Percentiles rank a stretch among this genome's conserved stretches.
Evolutionary conservation across 2,113 vertebrate genomes (phyloP).

Genomic region (Cathartes aura): DNA sequence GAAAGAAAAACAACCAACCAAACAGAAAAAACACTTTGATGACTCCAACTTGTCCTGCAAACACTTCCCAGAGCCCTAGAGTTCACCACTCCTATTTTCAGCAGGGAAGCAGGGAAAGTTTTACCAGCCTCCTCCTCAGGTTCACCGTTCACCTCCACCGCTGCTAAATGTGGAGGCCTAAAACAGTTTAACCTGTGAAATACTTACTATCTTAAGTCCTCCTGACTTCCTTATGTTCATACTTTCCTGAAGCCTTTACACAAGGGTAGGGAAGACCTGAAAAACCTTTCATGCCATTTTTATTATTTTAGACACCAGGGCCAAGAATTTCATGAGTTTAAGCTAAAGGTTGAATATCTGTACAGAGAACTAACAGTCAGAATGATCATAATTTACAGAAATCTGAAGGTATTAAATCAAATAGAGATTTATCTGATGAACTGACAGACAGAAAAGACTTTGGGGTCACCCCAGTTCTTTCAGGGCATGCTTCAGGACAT

Average conservation of each 20-base stretch:
- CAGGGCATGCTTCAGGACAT: not conserved
- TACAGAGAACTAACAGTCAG: not conserved
- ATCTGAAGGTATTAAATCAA: not conserved
- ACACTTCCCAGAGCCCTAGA: not conserved
- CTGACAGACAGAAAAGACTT: not conserved
- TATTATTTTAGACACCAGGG: not conserved
- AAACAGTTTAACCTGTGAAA: not conserved
- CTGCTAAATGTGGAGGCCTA: not conserved
- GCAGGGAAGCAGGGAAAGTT: not conserved
- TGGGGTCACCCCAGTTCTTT: not conserved
- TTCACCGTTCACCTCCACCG: rapidly evolving
- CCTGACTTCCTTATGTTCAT: not conserved
- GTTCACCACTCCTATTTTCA: not conserved
- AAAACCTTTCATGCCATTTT: not conserved
- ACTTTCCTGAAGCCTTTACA: not conserved
- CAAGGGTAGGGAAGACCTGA: not conserved
- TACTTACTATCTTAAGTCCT: not conserved
- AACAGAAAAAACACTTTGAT: not conserved
- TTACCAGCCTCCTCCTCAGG: not conserved
- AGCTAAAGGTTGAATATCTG: not conserved
- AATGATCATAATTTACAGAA: not conserved
- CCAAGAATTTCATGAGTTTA: not conserved
- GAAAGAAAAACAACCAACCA: not conserved
- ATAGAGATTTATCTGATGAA: not conserved
- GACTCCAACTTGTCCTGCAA: not conserved